Evolutionary conservation across 2,888 invertebrate genomes (phyloP), one percentile per base, ranked within the genome.

Genomic region (Patella depressa): DNA sequence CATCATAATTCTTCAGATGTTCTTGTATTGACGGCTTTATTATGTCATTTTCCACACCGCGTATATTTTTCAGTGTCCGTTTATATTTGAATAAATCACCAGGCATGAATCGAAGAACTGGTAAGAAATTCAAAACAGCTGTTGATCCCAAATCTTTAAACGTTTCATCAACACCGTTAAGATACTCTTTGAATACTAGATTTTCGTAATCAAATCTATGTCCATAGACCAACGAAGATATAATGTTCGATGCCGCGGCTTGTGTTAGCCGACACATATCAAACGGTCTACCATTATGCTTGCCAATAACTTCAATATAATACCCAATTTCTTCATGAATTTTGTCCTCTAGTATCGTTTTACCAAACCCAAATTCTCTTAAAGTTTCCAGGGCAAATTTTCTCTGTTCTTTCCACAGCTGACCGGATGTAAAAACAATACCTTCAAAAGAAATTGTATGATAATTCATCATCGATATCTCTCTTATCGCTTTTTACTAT

Each of bases 1-100:
- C 45, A 53, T 72, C 34, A 34, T 45, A 72, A 53, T 72, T 24
- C 17, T 14, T 7, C 34, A 29, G 12, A 19, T 72, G 72, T 34
- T 72, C 45, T 45, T 72, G 29, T 12, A 72, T 45, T 54, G 77
- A 55, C n/a, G 78, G 74, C 14, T 78, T 70, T 9, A 55, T 76
- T 34, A 79, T 55, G 45, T 76, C 76, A 2, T 73, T 69, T 2
- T 73, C 69, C 54, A 82, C n/a, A 1, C 73, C 71, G 9, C 55
- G 12, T 2, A 72, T n/a, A 53, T 80, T 81, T 14, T 78, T 73
- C 9, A 74, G n/a, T n/a, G 80, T 59, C 12, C 71, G 57, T 73
- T 83, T 79, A 14, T 81, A 73, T 1, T 75, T 76, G 71, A 85
- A 82, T 24, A 81, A 72, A 72, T 84, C 85, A 12, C 84, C 83